Base-by-base conservation (phyloP, 2,113 vertebrate species). In the Arothron firmamentum region DNA sequence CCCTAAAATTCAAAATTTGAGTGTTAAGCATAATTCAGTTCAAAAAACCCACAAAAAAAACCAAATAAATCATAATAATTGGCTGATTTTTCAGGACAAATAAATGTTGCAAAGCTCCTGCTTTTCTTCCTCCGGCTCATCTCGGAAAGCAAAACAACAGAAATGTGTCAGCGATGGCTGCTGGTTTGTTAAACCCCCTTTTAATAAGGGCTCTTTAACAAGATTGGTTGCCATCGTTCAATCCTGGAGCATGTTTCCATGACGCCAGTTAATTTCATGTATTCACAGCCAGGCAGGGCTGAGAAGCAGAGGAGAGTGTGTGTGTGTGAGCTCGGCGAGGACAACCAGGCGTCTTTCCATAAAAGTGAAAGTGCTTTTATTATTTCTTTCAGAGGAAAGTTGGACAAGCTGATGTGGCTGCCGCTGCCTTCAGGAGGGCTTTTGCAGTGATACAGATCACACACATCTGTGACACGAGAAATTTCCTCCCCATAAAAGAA, bases 191-290 rank as follows among this genome's bases (percentile, higher is more conserved):
- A 57, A 60, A 54, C n/a, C 46, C 23, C 21, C 21, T 65, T 65
- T 65, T 71, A 65, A 66, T 67, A 70, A 72, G 25, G 50, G 42
- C 70, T 59, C 47, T 81, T 74, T 66, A 79, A 64, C 56, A 49
- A 75, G 70, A 79, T 65, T 64, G 67, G 57, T 47, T 54, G 45
- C 49, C 58, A 64, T 77, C 67, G 76, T 81, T 70, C 43, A 45
- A 14, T 71, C 64, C 51, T 2, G 2, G 51, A 58, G 59, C 55
- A 53, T 57, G 50, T 76, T 65, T 80, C 60, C 62, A 70, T 82
- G 73, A 74, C 56, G 59, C 21, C 64, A 60, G 49, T 65, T 64
- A 23, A 70, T 74, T 79, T 71, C 50, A 66, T 61, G 56, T 62
- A 61, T 55, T 54, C 31, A 50, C 56, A 54, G 53, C 56, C 48